Conservation (phyloP, 2,113 vertebrate genomes). For the Oncorhynchus mykiss region DNA sequence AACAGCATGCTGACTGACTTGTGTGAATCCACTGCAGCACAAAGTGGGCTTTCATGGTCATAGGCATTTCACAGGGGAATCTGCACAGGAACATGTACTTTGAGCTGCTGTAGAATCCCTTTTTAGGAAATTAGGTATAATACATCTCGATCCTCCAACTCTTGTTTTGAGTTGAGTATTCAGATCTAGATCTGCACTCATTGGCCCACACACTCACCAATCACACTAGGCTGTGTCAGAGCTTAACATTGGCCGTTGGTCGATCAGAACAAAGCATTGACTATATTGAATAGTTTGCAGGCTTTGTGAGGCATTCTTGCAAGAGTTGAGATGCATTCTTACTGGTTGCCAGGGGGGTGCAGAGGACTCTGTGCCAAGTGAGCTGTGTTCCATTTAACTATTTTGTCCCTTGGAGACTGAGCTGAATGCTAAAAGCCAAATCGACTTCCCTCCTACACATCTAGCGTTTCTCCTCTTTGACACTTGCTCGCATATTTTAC, state of each 20-base stretch:
- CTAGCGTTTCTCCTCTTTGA: neutral
- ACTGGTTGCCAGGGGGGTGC: constrained; percentile 52
- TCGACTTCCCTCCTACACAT: neutral
- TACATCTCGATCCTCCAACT: constrained; percentile 16
- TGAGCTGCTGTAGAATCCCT: neutral
- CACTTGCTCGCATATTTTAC: neutral
- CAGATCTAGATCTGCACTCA: constrained; percentile 51
- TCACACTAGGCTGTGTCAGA: constrained; percentile 39
- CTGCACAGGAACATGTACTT: neutral
- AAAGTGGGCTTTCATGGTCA: constrained; percentile 14
- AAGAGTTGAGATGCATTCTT: constrained; percentile 50
- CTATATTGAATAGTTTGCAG: constrained; percentile 48
- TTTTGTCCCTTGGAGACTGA: neutral
- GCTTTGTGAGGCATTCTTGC: constrained; percentile 35
- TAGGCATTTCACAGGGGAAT: constrained; percentile 21
- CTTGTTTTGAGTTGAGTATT: constrained; percentile 11
- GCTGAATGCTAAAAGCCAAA: neutral
- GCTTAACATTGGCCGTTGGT: constrained; percentile 44
- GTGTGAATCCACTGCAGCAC: constrained; percentile 29
- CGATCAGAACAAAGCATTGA: constrained; percentile 57
- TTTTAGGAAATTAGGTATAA: constrained; percentile 18
- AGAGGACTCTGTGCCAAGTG: constrained; percentile 43
- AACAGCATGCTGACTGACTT: constrained; percentile 32
- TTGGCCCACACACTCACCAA: constrained; percentile 32
- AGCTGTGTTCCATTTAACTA: constrained; percentile 36